These are phyloP conservation scores for Balanococcus diminutus DNA, from an alignment of 2,888 invertebrate genomes.

Conservation along the genomic window DNA sequence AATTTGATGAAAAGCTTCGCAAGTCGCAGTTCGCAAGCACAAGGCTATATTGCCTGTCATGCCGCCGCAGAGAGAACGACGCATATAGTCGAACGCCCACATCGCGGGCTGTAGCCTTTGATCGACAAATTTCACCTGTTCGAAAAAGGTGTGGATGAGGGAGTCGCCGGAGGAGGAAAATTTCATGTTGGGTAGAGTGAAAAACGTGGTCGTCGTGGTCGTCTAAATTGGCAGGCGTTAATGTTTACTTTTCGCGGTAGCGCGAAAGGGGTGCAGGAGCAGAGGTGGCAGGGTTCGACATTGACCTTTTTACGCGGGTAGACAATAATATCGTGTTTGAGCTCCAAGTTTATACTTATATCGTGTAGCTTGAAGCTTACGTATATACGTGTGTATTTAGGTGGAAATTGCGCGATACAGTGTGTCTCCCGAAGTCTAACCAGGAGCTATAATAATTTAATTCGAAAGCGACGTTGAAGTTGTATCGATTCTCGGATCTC, in stretches of 20 bases:
- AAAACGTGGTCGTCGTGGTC: background rate
- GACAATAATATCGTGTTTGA: background rate
- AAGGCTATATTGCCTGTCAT: background rate
- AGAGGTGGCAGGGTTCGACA: background rate
- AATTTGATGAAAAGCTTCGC: background rate
- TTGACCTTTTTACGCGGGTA: conserved; percentile 18
- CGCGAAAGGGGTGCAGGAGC: background rate
- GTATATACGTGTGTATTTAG: too few relatives aligned
- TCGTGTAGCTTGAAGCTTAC: too few relatives aligned
- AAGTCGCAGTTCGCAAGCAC: too few relatives aligned
- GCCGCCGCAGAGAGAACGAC: background rate
- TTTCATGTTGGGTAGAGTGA: background rate
- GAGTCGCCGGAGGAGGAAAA: background rate
- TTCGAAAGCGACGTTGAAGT: too few relatives aligned
- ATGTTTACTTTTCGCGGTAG: conserved; percentile 2
- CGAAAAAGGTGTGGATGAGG: background rate
- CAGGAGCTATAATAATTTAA: too few relatives aligned
- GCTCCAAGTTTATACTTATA: background rate
- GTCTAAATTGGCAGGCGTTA: conserved; percentile 19
- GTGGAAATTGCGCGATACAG: too few relatives aligned
- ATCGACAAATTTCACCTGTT: conserved; percentile 23
- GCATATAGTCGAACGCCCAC: conserved; percentile 1
- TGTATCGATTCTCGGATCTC: too few relatives aligned
- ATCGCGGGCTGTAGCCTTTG: background rate
- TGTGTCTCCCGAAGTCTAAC: too few relatives aligned